Base-by-base conservation (phyloP, 2,888 invertebrate species). In the Apamea epomidion region DNA sequence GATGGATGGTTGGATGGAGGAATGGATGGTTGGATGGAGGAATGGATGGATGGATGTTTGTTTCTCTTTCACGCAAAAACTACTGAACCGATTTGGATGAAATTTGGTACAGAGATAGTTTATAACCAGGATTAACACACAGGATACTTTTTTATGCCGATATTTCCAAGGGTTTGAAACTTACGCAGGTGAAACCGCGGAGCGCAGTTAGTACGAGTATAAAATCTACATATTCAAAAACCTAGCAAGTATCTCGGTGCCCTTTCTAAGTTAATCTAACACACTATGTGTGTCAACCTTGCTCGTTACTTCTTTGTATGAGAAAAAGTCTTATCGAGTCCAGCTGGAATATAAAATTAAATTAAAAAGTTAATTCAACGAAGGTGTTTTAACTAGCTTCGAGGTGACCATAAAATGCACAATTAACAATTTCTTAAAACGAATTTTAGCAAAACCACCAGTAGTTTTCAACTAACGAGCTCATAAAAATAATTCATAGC, bases 401-500 rank as follows among this genome's bases (percentile, higher is more conserved):
- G 7, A 37, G 18, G 32, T 48, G 60, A 65, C 25, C 29, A 51
- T 32, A 29, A 29, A 48, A 54, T 25, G 6, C n/a, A 60, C 25
- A 51, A 18, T 62, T 14, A 54, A 48, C 2, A 1, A 10, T 37
- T 32, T 54, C 7, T n/a, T 0, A 54, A 83, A 77, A 65, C 21
- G 2, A 21, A 42, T 70, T 82, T 51, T 16, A 42, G 32, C 16
- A 10, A 48, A 83, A 70, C 18, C 4, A 10, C 16, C 16, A 37
- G 8, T 2, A n/a, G n/a, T 81, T 70, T 32, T 62, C 58, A 81
- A 73, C 60, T 54, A 70, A 85, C 64, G 25, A 71, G 29, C 42
- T 2, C 29, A 69, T 78, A 79, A 79, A 86, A 79, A 87, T 74
- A 70, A 71, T 48, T 76, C 65, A 70, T 54, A 37, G 65, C 71